Evolutionary conservation across 2,888 invertebrate species (phyloP).

Genomic region (Polymixis lichenea): DNA sequence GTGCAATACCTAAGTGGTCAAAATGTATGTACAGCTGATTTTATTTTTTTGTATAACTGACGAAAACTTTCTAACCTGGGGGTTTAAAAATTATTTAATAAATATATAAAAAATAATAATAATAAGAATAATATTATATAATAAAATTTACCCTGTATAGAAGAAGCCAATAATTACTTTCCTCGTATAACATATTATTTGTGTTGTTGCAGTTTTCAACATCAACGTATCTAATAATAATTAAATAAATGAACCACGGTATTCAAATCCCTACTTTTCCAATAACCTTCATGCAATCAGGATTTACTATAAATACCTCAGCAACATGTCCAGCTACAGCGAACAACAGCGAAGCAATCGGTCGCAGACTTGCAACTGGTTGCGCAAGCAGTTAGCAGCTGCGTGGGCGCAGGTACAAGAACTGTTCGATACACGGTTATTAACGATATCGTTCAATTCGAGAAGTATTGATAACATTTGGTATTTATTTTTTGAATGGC

Average conservation of each 20-base stretch:
- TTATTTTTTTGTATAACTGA: no score
- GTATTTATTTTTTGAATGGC: constrained; percentile 16
- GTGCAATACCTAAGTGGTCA: no score
- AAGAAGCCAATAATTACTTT: neutral
- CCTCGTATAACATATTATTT: neutral
- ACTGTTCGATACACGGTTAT: constrained; percentile 30
- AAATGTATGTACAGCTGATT: no score
- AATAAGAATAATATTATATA: no score
- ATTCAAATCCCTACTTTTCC: constrained; percentile 5
- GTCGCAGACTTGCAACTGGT: constrained; percentile 44
- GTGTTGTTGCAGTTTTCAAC: neutral
- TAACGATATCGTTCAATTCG: constrained; percentile 19
- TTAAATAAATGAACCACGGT: neutral
- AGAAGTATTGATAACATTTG: constrained; percentile 14
- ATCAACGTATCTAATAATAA: neutral
- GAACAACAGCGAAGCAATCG: constrained; percentile 38
- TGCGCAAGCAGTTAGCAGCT: constrained; percentile 46
- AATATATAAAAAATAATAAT: no score
- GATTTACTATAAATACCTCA: constrained; percentile 45
- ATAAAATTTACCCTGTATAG: neutral
- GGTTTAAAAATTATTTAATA: no score
- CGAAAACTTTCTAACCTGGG: no score
- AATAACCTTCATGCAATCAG: neutral
- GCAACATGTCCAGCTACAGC: constrained; percentile 40
- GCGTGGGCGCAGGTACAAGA: constrained; percentile 46